Base-by-base conservation (phyloP, 1,140 invertebrate species). In the Wasmannia auropunctata region DNA sequence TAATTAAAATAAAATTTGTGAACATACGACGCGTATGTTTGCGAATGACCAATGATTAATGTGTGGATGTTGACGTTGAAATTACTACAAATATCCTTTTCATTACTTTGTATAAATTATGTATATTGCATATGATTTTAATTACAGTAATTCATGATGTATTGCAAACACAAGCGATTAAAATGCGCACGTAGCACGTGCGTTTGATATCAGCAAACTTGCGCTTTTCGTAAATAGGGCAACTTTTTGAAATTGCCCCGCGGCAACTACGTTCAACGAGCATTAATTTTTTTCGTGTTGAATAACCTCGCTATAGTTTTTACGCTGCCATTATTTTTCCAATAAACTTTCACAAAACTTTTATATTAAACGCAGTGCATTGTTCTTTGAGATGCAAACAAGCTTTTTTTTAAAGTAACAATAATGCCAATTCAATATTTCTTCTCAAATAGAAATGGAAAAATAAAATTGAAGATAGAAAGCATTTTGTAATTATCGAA, bases 21-120 rank as follows among this genome's bases (percentile, higher is more conserved):
- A 37, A 22, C 40, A 65, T 69, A 67, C 22, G 25, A 67, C 2
- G 16, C 7, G 8, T 69, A 16, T 49, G 28, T 80, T 11, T 67
- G 22, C 14, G 19, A n/a, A 51, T 51, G 10, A 40, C 22, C 34
- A n/a, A 54, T 80, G 34, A 54, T 58, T 69, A 16, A 67, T 54
- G 49, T 69, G n/a, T 28, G 49, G 46, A 54, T 37, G 62, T 51
- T 46, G 40, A 79, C 8, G 28, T 79, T 22, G 16, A 54, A 67
- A 67, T 80, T 67, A 19, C 40, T 51, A 22, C 5, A 40, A 69
- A 54, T 69, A 69, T 40, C 34, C 34, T 80, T 80, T 56, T 56
- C 34, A 80, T 69, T 69, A 54, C 8, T 80, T 67, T 37, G n/a
- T 51, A 51, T 25, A 51, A 80, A 54, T 80, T 54, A 80, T 67